Evolutionary conservation across 2,797 vertebrate genomes (phyloP), one percentile per base, ranked within the genome.

Genomic region (Borostomias antarcticus): DNA sequence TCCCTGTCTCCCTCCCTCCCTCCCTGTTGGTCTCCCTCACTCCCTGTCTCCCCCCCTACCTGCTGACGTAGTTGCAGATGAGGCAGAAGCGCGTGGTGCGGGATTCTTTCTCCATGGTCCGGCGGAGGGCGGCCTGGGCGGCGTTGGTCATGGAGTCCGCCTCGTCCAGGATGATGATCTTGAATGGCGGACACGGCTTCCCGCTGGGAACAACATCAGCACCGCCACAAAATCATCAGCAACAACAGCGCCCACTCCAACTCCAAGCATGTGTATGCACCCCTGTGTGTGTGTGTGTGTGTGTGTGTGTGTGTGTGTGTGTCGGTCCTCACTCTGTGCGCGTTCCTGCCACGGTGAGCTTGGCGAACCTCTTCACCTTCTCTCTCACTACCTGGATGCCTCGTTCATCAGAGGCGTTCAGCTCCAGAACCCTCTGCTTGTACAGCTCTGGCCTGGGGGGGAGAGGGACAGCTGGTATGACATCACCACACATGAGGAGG

Each of bases 41-140:
- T 45, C n/a, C n/a, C n/a, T n/a, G n/a, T n/a, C n/a, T n/a, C n/a
- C 28, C 57, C 19, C 70, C 74, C 4, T 74, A 98, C 97, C 97
- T 93, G 90, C 95, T 99, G 84, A 98, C 92, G 65, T 99, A 99
- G 85, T 99, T 99, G 84, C 97, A 99, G 85, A 99, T 98, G 69
- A 99, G 96, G 66, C 98, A 99, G 85, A 99, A 99, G 23, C 97
- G 94, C 0, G 98, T 99, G 51, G 96, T 98, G 81, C 95, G 95
- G 0, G 95, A 95, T 77, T 99, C 94, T 70, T 95, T 98, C 85
- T 99, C 98, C 97, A 99, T 99, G n/a, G 96, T 99, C 28, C 98
- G 93, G 25, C 98, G 92, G 62, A 99, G 93, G 50, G 96, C 96
- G 1, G 97, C 96, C 90, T 99, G 98, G 57, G 98, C 98, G 11